phyloP scores from a whole-genome alignment of 2,113 vertebrate genomes.

The Ancistrus triradiatus region DNA sequence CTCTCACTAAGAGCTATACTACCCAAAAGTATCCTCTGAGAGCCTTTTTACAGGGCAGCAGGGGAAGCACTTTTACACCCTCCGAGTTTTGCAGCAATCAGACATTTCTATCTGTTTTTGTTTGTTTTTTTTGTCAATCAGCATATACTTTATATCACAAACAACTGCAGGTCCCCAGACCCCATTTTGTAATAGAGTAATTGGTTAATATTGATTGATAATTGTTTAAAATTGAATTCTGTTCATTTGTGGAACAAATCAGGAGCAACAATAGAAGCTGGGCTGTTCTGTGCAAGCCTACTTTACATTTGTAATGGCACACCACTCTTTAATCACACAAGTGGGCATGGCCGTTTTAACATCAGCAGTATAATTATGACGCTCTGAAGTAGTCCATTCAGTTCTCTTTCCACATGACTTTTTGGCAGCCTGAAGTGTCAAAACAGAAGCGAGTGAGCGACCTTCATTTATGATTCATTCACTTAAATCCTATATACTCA shows the following conservation, averaged over 20 bases:
- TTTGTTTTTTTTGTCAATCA: too few species aligned
- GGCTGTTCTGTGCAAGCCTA: neutral
- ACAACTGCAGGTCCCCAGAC: too few species aligned
- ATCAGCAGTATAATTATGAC: conserved; percentile 25
- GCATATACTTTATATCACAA: too few species aligned
- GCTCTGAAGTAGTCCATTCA: conserved; percentile 1
- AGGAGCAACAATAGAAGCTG: neutral
- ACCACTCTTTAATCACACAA: conserved; percentile 18
- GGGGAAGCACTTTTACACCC: too few species aligned
- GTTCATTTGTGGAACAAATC: neutral
- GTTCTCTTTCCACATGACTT: conserved; percentile 4
- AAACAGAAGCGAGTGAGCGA: conserved; percentile 41
- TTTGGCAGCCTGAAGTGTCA: conserved; percentile 22
- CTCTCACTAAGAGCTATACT: too few species aligned
- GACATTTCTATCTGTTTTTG: too few species aligned
- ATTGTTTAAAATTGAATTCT: too few species aligned
- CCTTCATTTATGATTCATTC: conserved; percentile 47
- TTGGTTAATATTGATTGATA: neutral
- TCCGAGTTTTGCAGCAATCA: too few species aligned
- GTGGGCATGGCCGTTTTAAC: conserved; percentile 2
- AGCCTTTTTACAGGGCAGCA: too few species aligned
- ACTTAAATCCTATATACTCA: conserved; percentile 46
- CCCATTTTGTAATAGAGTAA: too few species aligned
- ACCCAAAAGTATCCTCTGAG: too few species aligned
- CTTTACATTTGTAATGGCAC: neutral